Percentiles rank a stretch among this genome's conserved stretches.
These are phyloP conservation scores for Lophius piscatorius DNA, from an alignment of 2,113 vertebrate genomes.

Conservation along the genomic window DNA sequence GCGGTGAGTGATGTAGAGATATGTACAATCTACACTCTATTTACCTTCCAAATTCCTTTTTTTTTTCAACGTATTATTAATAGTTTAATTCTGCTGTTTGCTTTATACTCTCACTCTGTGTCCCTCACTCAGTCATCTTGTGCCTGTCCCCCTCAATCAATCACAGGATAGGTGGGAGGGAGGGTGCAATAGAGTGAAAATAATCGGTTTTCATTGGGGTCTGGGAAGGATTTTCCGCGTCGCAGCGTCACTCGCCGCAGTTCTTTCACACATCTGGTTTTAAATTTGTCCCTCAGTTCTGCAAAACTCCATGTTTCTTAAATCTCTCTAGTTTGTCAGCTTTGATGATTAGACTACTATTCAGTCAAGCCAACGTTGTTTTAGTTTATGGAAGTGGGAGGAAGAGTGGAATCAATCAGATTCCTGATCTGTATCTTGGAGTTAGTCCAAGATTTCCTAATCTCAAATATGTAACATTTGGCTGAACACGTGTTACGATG, in stretches of 20 bases:
- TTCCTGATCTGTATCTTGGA: constrained; percentile 30
- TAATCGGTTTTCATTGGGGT: constrained; percentile 41
- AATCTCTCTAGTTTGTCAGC: not conserved
- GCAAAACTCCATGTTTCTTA: not conserved
- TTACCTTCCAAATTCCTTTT: not conserved
- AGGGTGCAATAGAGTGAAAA: constrained; percentile 36
- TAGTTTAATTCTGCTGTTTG: no score
- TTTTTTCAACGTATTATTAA: not conserved
- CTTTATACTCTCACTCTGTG: not conserved
- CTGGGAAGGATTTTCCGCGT: constrained; percentile 17
- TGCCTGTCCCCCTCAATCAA: constrained; percentile 39
- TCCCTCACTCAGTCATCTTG: constrained; percentile 14
- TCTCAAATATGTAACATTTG: constrained; percentile 11
- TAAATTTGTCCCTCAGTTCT: not conserved
- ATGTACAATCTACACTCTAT: not conserved
- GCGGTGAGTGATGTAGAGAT: no score
- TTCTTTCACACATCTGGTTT: constrained; percentile 22
- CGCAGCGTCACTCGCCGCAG: constrained; percentile 21
- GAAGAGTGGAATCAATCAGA: no score
- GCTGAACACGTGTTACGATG: no score
- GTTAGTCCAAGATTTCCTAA: constrained; percentile 13
- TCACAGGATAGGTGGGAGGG: constrained; percentile 21
- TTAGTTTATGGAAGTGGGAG: no score
- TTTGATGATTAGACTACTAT: no score
- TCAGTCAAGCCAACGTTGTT: not conserved